Evolutionary conservation across 2,888 invertebrate species (phyloP).

Genomic region (Noctuana brunneofusca): DNA sequence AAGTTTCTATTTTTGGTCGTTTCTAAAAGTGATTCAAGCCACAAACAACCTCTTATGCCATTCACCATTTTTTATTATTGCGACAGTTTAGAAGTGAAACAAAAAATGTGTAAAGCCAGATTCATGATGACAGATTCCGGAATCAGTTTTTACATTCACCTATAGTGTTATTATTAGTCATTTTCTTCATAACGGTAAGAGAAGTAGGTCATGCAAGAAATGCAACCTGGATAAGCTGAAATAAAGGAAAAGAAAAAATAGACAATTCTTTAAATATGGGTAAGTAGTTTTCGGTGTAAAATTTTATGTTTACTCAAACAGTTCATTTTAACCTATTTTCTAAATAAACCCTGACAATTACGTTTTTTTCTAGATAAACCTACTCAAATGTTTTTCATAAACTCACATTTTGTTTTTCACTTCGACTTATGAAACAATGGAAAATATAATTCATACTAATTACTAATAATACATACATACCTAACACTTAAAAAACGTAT

Average conservation of each 20-base stretch:
- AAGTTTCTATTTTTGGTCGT: slow-evolving; percentile 22
- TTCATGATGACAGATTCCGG: slow-evolving; percentile 16
- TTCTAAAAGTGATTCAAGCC: slow-evolving; percentile 9
- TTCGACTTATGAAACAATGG: no score
- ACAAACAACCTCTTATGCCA: neutral
- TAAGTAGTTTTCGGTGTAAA: no score
- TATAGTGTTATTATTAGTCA: slow-evolving; percentile 1
- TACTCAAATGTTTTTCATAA: no score
- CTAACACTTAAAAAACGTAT: neutral
- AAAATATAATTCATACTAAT: no score
- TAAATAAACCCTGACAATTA: no score
- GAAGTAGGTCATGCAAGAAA: neutral
- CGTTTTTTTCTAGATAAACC: no score
- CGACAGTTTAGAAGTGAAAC: slow-evolving; percentile 4
- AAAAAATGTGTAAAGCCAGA: slow-evolving; percentile 13
- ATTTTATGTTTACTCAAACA: no score
- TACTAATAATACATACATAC: no score
- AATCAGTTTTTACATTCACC: slow-evolving; percentile 1
- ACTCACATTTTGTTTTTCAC: no score
- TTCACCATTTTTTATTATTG: slow-evolving; percentile 24
- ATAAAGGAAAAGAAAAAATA: neutral
- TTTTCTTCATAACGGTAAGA: neutral
- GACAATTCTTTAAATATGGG: no score
- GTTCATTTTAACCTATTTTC: no score
- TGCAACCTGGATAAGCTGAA: neutral